Evolutionary conservation across 2,113 vertebrate species (phyloP), one percentile per base, ranked within the genome.

Genomic region (Oreochromis spilurus): DNA sequence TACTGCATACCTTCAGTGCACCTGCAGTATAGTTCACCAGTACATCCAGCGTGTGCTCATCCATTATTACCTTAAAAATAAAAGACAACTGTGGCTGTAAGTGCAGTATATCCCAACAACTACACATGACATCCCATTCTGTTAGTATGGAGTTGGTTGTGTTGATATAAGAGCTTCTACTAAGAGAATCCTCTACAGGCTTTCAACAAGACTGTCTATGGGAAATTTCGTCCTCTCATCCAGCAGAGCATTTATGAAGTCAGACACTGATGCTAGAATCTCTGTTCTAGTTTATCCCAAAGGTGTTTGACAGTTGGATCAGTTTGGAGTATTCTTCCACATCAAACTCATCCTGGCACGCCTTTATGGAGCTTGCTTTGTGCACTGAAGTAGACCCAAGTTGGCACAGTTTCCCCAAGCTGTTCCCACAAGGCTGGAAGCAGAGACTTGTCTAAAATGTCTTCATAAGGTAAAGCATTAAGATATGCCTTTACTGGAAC

Each of bases 21-120:
- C 95, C 94, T 70, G 95, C 91, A 7, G 96, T 96, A 52, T 99
- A 99, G 0, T 95, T 95, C 83, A 99, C 87, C 16, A 99, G 93
- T n/a, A 96, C 96, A 84, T 97, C 95, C 94, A 99, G 83, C 3
- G 95, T 98, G 84, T 96, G 95, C 48, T 98, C 97, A 34, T 99
- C 98, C 87, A 98, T 97, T 87, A 97, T 96, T 53, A 99, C 97
- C 99, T 99, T 89, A 24, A 87, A 31, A 53, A 82, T 16, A 87
- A 13, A 53, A 29, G 60, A 31, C 10, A 81, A 24, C 26, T 50
- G 12, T 9, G 26, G 48, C 9, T 65, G 3, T 26, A 26, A 79
- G 21, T 4, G 17, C 7, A 83, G 19, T 6, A 14, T 4, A 60
- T 50, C 79, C 62, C 58, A 54, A 45, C 24, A 75, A 26, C 24